Evolutionary conservation across 2,797 vertebrate species (phyloP).

Genomic region (Echiichthys vipera): DNA sequence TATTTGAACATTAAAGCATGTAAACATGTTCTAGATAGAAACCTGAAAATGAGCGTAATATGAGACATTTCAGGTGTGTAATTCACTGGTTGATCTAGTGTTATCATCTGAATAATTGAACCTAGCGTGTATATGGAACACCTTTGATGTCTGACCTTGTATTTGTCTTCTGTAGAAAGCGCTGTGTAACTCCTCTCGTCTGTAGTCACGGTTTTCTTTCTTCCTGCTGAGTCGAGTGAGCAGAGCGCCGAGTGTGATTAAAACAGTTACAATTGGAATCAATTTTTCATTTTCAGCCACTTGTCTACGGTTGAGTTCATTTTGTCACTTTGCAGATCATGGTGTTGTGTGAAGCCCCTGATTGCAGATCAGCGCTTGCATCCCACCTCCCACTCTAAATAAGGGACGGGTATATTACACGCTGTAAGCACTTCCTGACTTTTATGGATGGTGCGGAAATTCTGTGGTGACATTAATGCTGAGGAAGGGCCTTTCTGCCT

Average conservation of each 20-base stretch:
- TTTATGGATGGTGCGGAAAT: constrained; percentile 74
- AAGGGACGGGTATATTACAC: constrained; percentile 58
- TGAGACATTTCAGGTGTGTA: no score
- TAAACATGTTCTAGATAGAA: no score
- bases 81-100: no score
- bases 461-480: constrained; percentile 64
- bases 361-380: constrained; percentile 71
- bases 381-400: constrained; percentile 66
- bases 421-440: constrained; percentile 77
- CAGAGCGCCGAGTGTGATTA: constrained; percentile 55
- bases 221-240: constrained; percentile 40
- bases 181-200: constrained; percentile 27
- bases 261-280: constrained; percentile 57
- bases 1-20: no score
- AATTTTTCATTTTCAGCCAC: constrained; percentile 63
- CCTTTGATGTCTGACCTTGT: no score
- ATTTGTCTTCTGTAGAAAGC: constrained; percentile 41
- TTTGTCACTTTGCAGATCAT: constrained; percentile 49
- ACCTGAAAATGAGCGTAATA: no score
- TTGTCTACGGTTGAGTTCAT: constrained; percentile 51
- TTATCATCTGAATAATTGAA: no score
- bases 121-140: no score
- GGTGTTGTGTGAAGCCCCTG: constrained; percentile 51
- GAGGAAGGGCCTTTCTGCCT: constrained; percentile 56
- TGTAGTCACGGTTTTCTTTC: constrained; percentile 30